These are phyloP conservation scores for Metallyticus violacea DNA, from an alignment of 2,888 invertebrate genomes.

Conservation along the genomic window DNA sequence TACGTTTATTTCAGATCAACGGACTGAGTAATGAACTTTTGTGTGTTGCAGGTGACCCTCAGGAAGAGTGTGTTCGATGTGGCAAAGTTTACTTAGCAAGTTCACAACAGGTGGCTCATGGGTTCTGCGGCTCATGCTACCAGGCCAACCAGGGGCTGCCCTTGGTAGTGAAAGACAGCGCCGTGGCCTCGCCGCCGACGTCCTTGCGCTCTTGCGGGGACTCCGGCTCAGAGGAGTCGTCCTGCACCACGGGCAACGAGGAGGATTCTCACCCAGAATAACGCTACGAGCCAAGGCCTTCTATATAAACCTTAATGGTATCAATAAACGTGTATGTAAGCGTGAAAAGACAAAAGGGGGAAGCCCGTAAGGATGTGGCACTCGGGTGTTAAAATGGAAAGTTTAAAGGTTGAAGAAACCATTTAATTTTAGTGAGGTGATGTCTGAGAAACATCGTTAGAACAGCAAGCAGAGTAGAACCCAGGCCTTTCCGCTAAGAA, in stretches of 20 bases:
- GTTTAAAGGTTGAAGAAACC: background rate
- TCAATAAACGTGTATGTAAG: background rate
- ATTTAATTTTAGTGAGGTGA: background rate
- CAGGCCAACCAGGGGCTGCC: slow-evolving; percentile 36
- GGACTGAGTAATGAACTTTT: too few species aligned
- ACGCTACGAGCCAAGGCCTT: too few species aligned
- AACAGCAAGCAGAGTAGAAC: too few species aligned
- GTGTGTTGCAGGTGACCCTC: slow-evolving; percentile 53
- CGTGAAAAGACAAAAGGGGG: background rate
- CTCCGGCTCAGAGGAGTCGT: slow-evolving; percentile 36
- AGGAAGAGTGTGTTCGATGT: slow-evolving; percentile 59
- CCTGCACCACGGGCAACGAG: slow-evolving; percentile 34
- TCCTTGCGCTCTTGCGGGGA: slow-evolving; percentile 35
- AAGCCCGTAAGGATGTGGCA: background rate
- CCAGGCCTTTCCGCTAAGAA: too few species aligned
- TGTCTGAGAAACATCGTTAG: too few species aligned
- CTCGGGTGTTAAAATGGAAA: background rate
- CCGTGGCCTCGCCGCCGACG: slow-evolving; percentile 18
- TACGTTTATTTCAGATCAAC: too few species aligned
- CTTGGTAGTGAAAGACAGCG: slow-evolving; percentile 18
- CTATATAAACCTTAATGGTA: too few species aligned
- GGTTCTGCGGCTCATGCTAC: slow-evolving; percentile 46
- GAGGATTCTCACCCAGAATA: slow-evolving; percentile 35
- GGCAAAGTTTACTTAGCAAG: slow-evolving; percentile 53
- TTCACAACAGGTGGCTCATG: slow-evolving; percentile 43